A percentile compares a stretch with the other conserved stretches of the same genome.
Conservation (phyloP, 2,113 vertebrate genomes). For the Anser brachyrhynchus region DNA sequence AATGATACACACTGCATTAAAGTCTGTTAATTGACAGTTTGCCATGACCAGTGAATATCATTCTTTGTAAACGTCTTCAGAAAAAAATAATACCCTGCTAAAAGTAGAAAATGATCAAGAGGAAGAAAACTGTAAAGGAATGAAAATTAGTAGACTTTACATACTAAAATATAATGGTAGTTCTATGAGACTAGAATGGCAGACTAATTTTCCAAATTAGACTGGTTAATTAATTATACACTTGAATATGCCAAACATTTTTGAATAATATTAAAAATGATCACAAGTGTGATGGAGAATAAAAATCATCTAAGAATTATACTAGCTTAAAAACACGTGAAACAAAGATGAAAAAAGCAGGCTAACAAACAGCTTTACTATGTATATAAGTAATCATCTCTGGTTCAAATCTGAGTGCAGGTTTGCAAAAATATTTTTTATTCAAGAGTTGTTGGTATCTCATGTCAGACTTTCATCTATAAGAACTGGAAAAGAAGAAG, state of each 20-base stretch:
- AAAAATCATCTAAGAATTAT: background rate
- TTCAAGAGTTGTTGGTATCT: background rate
- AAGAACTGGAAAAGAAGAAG: background rate
- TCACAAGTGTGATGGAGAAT: background rate
- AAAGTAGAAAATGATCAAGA: slow-evolving; percentile 67
- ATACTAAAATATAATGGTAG: slow-evolving; percentile 61
- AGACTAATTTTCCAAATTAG: slow-evolving; percentile 61
- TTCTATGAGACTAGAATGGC: slow-evolving; percentile 18
- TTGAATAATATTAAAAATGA: slow-evolving; percentile 26
- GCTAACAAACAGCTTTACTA: background rate
- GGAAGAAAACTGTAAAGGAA: slow-evolving; percentile 52
- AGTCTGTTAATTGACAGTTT: slow-evolving; percentile 74
- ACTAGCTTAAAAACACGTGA: background rate
- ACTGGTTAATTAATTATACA: slow-evolving; percentile 43
- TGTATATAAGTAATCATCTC: background rate
- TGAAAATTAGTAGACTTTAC: slow-evolving; percentile 66
- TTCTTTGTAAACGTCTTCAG: slow-evolving; percentile 63
- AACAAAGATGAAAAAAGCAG: background rate
- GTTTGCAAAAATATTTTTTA: background rate
- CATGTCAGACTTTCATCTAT: background rate
- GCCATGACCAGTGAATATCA: slow-evolving; percentile 66
- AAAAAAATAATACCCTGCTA: slow-evolving; percentile 63
- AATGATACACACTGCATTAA: slow-evolving; percentile 54
- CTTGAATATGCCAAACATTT: slow-evolving; percentile 19
- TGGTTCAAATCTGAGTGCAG: background rate